These are phyloP conservation scores for Amazona ochrocephala DNA, from an alignment of 2,797 vertebrate species.

Conservation along the genomic window DNA sequence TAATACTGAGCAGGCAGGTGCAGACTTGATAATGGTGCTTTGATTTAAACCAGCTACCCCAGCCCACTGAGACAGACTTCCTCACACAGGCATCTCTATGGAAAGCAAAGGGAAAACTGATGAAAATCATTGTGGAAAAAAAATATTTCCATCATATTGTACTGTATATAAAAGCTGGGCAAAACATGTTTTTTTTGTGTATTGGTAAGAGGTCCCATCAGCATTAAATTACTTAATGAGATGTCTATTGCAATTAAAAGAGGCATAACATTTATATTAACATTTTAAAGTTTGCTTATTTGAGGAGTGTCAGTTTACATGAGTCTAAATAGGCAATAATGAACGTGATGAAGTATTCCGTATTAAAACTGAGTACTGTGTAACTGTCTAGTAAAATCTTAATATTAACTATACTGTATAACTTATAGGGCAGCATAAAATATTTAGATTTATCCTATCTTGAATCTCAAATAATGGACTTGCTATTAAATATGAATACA, in stretches of 20 bases:
- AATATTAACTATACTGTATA: constrained; percentile 28
- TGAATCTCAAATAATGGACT: constrained; percentile 36
- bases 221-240: constrained; percentile 79
- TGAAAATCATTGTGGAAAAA: not conserved
- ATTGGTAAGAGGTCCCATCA: constrained; percentile 66
- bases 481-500: constrained; percentile 41
- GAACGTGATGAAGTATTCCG: constrained; percentile 73
- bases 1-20: not conserved
- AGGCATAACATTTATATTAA: constrained; percentile 79
- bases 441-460: constrained; percentile 15
- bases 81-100: not conserved
- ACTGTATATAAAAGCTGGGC: constrained; percentile 40
- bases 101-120: not conserved
- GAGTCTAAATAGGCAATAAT: constrained; percentile 75
- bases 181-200: constrained; percentile 72
- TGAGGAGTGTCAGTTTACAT: constrained; percentile 72
- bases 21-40: not conserved
- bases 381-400: constrained; percentile 73
- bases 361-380: constrained; percentile 68
- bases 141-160: not conserved
- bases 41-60: not conserved
- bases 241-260: constrained; percentile 80
- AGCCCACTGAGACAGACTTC: not conserved
- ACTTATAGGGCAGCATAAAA: constrained; percentile 41
- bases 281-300: constrained; percentile 78